Evolutionary conservation across 2,797 vertebrate genomes (phyloP).

Genomic region (Pipistrellus pygmaeus): DNA sequence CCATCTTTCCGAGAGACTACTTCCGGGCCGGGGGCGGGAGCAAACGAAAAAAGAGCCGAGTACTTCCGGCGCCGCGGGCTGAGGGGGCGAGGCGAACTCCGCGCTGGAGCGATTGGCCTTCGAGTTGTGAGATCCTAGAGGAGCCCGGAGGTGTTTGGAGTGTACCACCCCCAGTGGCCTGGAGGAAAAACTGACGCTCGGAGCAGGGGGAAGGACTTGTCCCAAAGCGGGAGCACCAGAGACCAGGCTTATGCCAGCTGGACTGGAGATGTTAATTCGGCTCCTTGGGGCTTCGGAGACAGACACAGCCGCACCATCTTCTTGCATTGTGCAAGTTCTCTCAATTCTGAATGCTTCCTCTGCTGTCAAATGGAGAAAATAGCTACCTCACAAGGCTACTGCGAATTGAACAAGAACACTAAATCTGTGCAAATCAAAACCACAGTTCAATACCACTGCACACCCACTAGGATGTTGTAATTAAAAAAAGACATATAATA

Average conservation of each 20-base stretch:
- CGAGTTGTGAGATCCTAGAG: slow-evolving; percentile 45
- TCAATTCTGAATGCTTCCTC: neutral
- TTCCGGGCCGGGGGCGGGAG: slow-evolving; percentile 45
- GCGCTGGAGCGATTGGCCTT: fast-evolving
- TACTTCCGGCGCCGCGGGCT: slow-evolving; percentile 59
- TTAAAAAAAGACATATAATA: neutral
- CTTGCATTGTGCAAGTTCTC: neutral
- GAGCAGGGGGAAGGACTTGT: neutral
- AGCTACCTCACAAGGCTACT: neutral
- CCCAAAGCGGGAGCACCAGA: neutral
- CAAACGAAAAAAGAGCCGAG: neutral
- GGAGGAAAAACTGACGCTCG: slow-evolving; percentile 19
- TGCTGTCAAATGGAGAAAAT: neutral
- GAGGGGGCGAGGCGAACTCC: neutral
- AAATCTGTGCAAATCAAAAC: neutral
- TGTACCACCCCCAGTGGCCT: slow-evolving; percentile 16
- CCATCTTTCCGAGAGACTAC: slow-evolving; percentile 89
- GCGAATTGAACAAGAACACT: neutral
- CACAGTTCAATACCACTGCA: neutral
- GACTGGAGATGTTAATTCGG: neutral
- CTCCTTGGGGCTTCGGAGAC: neutral
- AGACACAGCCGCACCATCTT: neutral
- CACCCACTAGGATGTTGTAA: neutral
- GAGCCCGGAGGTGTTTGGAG: neutral
- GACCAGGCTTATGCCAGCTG: neutral